Base-by-base conservation (phyloP, 2,113 vertebrate species). In the Typhlomys cinereus region DNA sequence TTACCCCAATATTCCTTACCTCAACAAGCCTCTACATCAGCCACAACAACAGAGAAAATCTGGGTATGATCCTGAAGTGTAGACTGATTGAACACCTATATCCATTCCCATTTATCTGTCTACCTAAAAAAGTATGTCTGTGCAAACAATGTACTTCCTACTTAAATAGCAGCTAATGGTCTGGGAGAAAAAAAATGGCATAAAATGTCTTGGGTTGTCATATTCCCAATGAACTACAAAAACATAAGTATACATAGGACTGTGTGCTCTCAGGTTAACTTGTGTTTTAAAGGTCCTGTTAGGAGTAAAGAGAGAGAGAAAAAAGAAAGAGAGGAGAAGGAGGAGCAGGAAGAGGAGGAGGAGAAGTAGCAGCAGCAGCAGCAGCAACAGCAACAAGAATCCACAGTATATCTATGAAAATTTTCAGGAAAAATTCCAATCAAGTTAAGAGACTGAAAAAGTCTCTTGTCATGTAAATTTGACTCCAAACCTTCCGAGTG, bases 391-490 rank as follows among this genome's bases (percentile, higher is more conserved):
- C n/a, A n/a, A n/a, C n/a, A n/a, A n/a, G n/a, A n/a, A 57, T 46
- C 31, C 29, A 64, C 18, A 67, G 78, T 59, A 6, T 4, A 75
- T 20, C 62, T 78, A 41, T 4, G 74, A 61, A 52, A 81, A 41
- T 90, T 88, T 85, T 88, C n/a, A 70, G n/a, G 46, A 21, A 89
- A 48, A 81, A 93, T 62, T 84, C 59, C 91, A 74, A 14, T n/a
- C n/a, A n/a, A n/a, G n/a, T n/a, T n/a, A n/a, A n/a, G n/a, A n/a
- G n/a, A n/a, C n/a, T n/a, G n/a, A n/a, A 80, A 31, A 85, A 94
- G 50, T 12, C 29, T 44, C 23, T 21, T 25, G 31, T 59, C 25
- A 46, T 25, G 34, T 73, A 57, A 11, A 36, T 50, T 89, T 69
- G 34, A 69, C 31, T 54, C n/a, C 34, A 74, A 12, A 23, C 27